phyloP scores from a whole-genome alignment of 2,113 vertebrate species.

The Anseranas semipalmata region DNA sequence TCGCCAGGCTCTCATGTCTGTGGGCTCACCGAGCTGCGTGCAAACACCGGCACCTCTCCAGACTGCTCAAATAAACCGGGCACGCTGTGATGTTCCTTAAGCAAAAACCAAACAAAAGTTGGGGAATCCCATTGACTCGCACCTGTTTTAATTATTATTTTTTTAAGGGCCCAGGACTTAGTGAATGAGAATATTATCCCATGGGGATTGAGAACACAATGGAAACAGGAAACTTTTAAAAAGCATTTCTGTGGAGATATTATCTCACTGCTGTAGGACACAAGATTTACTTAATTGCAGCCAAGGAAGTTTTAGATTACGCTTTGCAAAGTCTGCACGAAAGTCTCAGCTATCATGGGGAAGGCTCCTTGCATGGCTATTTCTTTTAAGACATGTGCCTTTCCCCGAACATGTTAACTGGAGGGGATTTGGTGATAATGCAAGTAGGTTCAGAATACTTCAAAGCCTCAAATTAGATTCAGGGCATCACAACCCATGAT shows the following conservation, averaged over 20 bases:
- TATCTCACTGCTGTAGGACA: slow-evolving; percentile 64
- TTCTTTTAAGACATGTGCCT: slow-evolving; percentile 18
- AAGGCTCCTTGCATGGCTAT: background rate
- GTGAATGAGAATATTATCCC: slow-evolving; percentile 63
- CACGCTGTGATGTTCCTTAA: background rate
- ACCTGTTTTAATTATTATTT: slow-evolving; percentile 47
- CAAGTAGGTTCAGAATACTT: slow-evolving; percentile 10
- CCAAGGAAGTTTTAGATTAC: slow-evolving; percentile 69
- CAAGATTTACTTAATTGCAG: slow-evolving; percentile 65
- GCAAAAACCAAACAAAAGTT: slow-evolving; percentile 34
- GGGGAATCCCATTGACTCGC: slow-evolving; percentile 68
- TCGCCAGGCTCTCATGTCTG: background rate
- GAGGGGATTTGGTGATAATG: slow-evolving; percentile 14
- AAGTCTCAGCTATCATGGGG: slow-evolving; percentile 27
- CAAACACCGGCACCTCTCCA: background rate
- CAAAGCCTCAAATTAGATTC: slow-evolving; percentile 65
- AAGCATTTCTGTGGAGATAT: slow-evolving; percentile 69
- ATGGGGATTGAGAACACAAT: slow-evolving; percentile 46
- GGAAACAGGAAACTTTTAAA: slow-evolving; percentile 58
- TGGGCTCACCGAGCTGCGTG: background rate
- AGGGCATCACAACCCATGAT: slow-evolving; percentile 10
- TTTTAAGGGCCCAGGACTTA: slow-evolving; percentile 3
- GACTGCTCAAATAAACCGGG: background rate
- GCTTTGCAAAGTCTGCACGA: slow-evolving; percentile 21
- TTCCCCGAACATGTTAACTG: background rate